A percentile compares a stretch with the other conserved stretches of the same genome.
Conservation (phyloP, 2,113 vertebrate genomes). For the Fulmarus glacialis region DNA sequence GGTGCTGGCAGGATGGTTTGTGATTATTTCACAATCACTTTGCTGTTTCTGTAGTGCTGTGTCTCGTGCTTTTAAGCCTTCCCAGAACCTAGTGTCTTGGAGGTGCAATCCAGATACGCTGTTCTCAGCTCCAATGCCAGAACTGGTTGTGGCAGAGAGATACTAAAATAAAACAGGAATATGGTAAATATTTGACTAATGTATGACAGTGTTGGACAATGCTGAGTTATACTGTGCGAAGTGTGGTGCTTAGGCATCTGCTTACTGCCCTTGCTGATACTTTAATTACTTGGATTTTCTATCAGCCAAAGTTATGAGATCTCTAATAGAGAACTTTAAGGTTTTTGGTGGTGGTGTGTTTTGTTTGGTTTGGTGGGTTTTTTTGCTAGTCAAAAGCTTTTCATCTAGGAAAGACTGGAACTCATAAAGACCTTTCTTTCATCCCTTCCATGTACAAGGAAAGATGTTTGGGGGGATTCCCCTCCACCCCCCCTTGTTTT, state of each 20-base stretch:
- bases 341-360: too few species aligned
- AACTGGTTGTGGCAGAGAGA: not conserved
- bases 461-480: not conserved
- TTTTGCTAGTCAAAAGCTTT: not conserved
- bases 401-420: not conserved
- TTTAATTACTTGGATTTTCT: not conserved
- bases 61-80: not conserved
- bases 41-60: not conserved
- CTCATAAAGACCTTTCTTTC: not conserved
- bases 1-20: not conserved
- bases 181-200: not conserved
- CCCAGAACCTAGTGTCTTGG: not conserved
- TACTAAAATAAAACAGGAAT: not conserved
- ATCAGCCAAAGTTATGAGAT: not conserved
- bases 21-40: not conserved
- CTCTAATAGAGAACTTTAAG: not conserved
- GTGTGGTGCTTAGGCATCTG: not conserved
- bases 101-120: not conserved
- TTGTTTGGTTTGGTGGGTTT: not conserved
- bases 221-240: not conserved
- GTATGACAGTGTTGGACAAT: not conserved
- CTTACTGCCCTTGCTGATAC: not conserved
- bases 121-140: not conserved
- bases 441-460: not conserved
- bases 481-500: fast-evolving